A percentile compares a stretch with the other conserved stretches of the same genome.
These are phyloP conservation scores for Philotrypesis tridentata DNA, from an alignment of 1,140 invertebrate genomes.

Conservation along the genomic window DNA sequence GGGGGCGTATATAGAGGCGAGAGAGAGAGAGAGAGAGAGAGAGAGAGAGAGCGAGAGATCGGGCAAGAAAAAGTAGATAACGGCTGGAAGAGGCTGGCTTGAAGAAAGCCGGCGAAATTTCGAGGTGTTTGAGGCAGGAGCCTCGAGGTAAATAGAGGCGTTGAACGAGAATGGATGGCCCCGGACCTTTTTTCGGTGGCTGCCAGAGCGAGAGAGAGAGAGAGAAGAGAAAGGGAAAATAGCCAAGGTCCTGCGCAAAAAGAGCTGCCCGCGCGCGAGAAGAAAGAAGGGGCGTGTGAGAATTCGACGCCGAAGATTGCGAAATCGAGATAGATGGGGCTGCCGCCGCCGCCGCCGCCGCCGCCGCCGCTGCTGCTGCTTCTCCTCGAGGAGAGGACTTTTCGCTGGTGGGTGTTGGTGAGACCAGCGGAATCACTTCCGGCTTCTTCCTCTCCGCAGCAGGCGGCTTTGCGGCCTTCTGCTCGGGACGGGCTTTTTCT, in stretches of 20 bases:
- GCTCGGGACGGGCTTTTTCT: slow-evolving; percentile 8
- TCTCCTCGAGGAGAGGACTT: background rate
- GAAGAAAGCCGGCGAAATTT: slow-evolving; percentile 44
- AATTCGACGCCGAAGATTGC: slow-evolving; percentile 52
- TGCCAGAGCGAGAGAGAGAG: slow-evolving; percentile 52
- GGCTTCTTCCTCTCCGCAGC: background rate
- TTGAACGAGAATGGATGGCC: slow-evolving; percentile 71
- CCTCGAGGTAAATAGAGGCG: slow-evolving; percentile 68
- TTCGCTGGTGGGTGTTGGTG: too few species aligned
- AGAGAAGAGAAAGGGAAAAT: slow-evolving; percentile 49
- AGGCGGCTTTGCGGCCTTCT: background rate
- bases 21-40: background rate
- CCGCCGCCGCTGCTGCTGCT: too few species aligned
- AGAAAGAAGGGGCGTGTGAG: slow-evolving; percentile 49
- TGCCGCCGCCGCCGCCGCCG: too few species aligned
- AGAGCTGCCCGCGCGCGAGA: background rate
- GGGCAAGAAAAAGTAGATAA: slow-evolving; percentile 42
- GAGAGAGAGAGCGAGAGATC: slow-evolving; percentile 37
- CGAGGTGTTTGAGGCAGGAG: background rate
- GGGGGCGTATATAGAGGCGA: slow-evolving; percentile 2
- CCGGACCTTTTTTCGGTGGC: too few species aligned
- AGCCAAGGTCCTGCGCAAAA: slow-evolving; percentile 47
- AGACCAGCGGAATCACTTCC: slow-evolving; percentile 21
- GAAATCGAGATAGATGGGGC: slow-evolving; percentile 44
- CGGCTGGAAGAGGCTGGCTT: background rate